A percentile compares a stretch with the other conserved stretches of the same genome.
phyloP scores from a whole-genome alignment of 2,113 vertebrate species.

The Sapayoa aenigma region DNA sequence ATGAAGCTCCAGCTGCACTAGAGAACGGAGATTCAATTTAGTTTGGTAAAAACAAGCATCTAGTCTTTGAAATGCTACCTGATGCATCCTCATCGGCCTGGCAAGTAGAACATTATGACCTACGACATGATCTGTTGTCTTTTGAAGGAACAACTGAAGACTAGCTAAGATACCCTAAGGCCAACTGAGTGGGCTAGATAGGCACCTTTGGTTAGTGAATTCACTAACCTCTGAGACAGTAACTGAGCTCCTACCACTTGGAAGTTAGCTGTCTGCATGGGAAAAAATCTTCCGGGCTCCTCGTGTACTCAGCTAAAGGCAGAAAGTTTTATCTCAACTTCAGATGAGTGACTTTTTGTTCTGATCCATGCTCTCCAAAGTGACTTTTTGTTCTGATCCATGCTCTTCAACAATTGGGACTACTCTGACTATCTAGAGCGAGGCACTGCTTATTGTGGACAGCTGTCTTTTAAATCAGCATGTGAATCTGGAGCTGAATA shows the following conservation, averaged over 20 bases:
- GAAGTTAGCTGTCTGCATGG: background rate
- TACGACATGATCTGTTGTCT: background rate
- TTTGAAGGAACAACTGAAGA: background rate
- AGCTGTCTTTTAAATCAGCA: background rate
- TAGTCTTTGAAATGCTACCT: background rate
- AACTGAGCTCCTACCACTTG: background rate
- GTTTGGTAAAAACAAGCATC: background rate
- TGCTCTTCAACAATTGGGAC: background rate
- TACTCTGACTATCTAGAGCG: background rate
- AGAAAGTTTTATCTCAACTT: background rate
- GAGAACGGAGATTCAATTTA: background rate
- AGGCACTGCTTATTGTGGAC: background rate
- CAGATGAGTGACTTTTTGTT: background rate
- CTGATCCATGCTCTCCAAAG: background rate
- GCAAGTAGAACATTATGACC: background rate
- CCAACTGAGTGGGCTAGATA: background rate
- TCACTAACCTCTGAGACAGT: background rate
- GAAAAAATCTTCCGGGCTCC: background rate
- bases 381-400: background rate
- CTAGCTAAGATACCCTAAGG: background rate
- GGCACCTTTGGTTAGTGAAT: background rate
- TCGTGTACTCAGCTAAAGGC: background rate
- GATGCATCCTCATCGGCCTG: background rate
- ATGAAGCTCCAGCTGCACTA: background rate
- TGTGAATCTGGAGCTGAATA: background rate